phyloP scores from a whole-genome alignment of 2,797 vertebrate species.

The Tympanoctomys barrerae region DNA sequence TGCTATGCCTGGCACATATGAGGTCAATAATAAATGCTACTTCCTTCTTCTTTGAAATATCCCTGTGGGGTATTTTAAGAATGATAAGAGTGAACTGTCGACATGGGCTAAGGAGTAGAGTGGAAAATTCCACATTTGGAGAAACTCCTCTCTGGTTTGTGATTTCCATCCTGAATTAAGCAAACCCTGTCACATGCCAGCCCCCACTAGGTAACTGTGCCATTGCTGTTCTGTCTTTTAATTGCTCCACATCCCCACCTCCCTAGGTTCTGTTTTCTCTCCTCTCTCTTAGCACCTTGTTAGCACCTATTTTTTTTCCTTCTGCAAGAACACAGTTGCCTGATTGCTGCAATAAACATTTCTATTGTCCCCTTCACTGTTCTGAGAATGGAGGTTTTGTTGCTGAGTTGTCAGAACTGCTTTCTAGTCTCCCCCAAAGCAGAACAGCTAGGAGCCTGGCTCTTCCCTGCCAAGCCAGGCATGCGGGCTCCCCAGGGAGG shows the following conservation, averaged over 20 bases:
- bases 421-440: conserved; percentile 46
- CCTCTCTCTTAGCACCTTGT: conserved; percentile 59
- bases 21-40: not conserved
- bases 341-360: conserved; percentile 46
- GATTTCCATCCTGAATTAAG: not conserved
- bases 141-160: not conserved
- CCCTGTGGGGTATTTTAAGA: not conserved
- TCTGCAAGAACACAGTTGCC: conserved; percentile 37
- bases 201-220: not conserved
- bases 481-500: not conserved
- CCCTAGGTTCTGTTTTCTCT: conserved; percentile 17
- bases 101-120: not conserved
- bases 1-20: not conserved
- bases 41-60: not conserved
- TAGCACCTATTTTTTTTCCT: conserved; percentile 54
- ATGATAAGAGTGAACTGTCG: not conserved
- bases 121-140: not conserved
- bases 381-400: conserved; percentile 46
- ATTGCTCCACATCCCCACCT: not conserved
- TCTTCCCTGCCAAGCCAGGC: not conserved
- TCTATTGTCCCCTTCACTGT: conserved; percentile 39
- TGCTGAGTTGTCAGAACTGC: conserved; percentile 43
- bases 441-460: not conserved
- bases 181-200: not conserved
- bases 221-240: conserved; percentile 4